Conservation (phyloP, 2,888 invertebrate species). For the Pycnomerus fuliginosus region DNA sequence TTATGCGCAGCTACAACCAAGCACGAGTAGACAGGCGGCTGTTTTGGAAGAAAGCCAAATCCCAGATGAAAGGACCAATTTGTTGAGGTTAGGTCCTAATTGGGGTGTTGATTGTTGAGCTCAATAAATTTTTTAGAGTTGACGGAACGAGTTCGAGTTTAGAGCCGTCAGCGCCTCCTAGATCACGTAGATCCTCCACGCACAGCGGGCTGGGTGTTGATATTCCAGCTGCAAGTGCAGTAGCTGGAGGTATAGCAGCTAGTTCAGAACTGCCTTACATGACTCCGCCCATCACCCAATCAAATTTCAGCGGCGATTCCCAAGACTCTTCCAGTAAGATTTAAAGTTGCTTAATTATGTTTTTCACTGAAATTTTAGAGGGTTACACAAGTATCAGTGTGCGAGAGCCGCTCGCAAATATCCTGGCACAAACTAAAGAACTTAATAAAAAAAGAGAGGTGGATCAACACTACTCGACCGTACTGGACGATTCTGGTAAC, state of each 20-base stretch:
- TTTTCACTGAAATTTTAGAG: too few relatives aligned
- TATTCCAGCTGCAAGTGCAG: conserved; percentile 85
- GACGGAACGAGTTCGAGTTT: conserved; percentile 20
- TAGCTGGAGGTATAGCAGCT: conserved; percentile 81
- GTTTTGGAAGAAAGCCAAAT: conserved; percentile 30
- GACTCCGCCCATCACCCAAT: conserved; percentile 70
- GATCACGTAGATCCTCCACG: conserved; percentile 55
- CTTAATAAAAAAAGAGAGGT: conserved; percentile 49
- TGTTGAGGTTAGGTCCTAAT: too few relatives aligned
- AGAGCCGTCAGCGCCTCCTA: conserved; percentile 54
- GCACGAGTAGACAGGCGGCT: conserved; percentile 32
- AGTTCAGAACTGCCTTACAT: conserved; percentile 88
- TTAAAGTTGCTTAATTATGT: conserved; percentile 1
- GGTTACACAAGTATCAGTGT: conserved; percentile 92
- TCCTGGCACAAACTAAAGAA: conserved; percentile 65
- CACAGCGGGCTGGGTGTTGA: conserved; percentile 56
- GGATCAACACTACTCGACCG: conserved; percentile 84
- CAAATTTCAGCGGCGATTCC: conserved; percentile 85
- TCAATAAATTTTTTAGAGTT: too few relatives aligned
- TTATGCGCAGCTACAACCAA: conserved; percentile 70
- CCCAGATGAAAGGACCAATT: conserved; percentile 35
- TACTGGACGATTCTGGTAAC: conserved; percentile 85
- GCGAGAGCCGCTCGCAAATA: conserved; percentile 80
- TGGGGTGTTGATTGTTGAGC: too few relatives aligned
- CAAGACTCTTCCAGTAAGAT: conserved; percentile 80